Evolutionary conservation across 2,888 invertebrate species (phyloP), one percentile per base, ranked within the genome.

Genomic region (Sminthurides aquaticus): DNA sequence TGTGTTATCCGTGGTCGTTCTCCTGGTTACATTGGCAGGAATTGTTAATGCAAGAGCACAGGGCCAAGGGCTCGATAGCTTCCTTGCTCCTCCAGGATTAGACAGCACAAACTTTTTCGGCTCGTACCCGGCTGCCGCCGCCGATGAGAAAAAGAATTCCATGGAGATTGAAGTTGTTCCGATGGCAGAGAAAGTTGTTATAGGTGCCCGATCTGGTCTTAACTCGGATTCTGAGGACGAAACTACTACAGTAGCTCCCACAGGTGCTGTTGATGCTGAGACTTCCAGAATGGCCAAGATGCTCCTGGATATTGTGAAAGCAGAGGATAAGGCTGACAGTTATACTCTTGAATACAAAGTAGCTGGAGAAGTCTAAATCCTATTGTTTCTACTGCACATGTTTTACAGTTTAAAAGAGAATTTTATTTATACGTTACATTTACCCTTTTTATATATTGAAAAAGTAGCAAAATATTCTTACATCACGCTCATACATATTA

Each of bases 311-410:
- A 20, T 52, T 20, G 11, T 20, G 18, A 22, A 52, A 20, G 52
- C 20, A 18, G 52, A 34, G 15, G 43, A 34, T 15, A 34, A 34
- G 43, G 8, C 20, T 8, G 52, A 52, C 20, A 52, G 52, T 20
- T 52, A 52, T 20, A 52, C 52, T 52, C 20, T 52, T 8, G 52
- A 52, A 52, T 52, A 52, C 20, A 52, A 52, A 52, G 5, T 15
- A 15, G 22, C 52, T 52, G 43, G 5, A 11, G 43, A 34, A 34
- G 43, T 34, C 15, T 34, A 5, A 34, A 34, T 34, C 8, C 15
- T 34, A 34, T 34, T 34, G 43, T 34, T 34, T 11, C 43, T 34
- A n/a, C n/a, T n/a, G n/a, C n/a, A n/a, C n/a, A n/a, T n/a, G n/a
- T n/a, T n/a, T n/a, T n/a, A n/a, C n/a, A n/a, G n/a, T n/a, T n/a